phyloP scores from a whole-genome alignment of 1,140 invertebrate genomes.

The Apis mellifera region DNA sequence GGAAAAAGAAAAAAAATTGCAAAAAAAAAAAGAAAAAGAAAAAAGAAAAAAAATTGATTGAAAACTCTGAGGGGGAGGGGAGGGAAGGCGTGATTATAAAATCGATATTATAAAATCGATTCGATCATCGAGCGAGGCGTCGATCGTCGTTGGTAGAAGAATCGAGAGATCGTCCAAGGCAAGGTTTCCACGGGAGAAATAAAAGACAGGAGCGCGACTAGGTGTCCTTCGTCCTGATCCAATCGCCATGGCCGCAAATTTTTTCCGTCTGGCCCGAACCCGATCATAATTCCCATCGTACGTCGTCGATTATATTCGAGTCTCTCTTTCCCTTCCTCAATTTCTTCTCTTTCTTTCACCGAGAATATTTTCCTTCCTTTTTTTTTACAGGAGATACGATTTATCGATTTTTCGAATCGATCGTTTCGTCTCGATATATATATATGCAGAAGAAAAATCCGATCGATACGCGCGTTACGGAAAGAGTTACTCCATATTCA shows the following conservation, averaged over 20 bases:
- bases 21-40: too few relatives aligned
- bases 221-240: constrained; percentile 48
- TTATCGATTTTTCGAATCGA: too few relatives aligned
- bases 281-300: constrained; percentile 49
- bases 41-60: too few relatives aligned
- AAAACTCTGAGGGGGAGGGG: too few relatives aligned
- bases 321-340: not conserved
- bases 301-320: not conserved
- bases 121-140: not conserved
- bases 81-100: not conserved
- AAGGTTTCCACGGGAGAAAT: constrained; percentile 12
- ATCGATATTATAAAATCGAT: too few relatives aligned
- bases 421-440: too few relatives aligned
- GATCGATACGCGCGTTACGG: not conserved
- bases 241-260: constrained; percentile 48
- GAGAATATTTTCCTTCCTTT: too few relatives aligned
- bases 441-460: not conserved
- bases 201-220: not conserved
- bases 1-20: too few relatives aligned
- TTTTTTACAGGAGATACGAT: too few relatives aligned
- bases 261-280: constrained; percentile 46
- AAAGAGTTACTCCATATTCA: not conserved
- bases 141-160: too few relatives aligned
- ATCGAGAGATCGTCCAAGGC: not conserved
- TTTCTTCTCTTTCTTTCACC: too few relatives aligned